Conservation (phyloP, 2,888 invertebrate species). For the Drosophila kokeensis region DNA sequence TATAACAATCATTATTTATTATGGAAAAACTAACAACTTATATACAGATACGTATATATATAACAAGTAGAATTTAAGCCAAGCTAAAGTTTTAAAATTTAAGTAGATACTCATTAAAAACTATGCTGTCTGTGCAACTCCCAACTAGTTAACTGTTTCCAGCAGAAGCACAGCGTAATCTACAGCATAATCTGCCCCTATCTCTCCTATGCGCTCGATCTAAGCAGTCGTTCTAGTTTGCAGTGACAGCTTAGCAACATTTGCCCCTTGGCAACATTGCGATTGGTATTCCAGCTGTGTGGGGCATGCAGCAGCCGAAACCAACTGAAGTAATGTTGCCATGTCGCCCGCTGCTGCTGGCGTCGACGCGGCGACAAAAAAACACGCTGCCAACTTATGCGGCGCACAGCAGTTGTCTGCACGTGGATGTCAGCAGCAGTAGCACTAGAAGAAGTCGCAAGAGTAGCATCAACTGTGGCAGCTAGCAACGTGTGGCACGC, state of each 20-base stretch:
- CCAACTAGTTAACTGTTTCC: background rate
- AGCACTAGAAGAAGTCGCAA: constrained; percentile 34
- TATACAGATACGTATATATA: background rate
- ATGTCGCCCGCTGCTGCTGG: constrained; percentile 65
- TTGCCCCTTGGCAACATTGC: constrained; percentile 44
- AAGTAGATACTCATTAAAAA: background rate
- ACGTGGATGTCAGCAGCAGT: constrained; percentile 49
- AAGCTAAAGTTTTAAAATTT: background rate
- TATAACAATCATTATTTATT: background rate
- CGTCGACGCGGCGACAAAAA: constrained; percentile 80
- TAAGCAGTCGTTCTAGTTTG: constrained; percentile 21
- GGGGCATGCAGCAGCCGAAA: constrained; percentile 4
- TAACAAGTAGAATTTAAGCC: background rate
- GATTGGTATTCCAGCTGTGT: constrained; percentile 14
- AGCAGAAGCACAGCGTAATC: background rate
- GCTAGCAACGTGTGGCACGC: constrained; percentile 64
- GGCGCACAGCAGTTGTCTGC: constrained; percentile 71
- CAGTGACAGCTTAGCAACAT: constrained; percentile 52
- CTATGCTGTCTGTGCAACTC: background rate
- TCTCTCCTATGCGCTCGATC: background rate
- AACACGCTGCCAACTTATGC: constrained; percentile 79
- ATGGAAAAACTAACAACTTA: background rate
- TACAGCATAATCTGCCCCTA: background rate
- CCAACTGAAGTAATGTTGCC: constrained; percentile 42
- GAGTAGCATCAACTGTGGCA: constrained; percentile 40